Percentiles rank a stretch among this genome's conserved stretches.
phyloP scores from a whole-genome alignment of 2,888 invertebrate species.

The Isoperla grammatica region DNA sequence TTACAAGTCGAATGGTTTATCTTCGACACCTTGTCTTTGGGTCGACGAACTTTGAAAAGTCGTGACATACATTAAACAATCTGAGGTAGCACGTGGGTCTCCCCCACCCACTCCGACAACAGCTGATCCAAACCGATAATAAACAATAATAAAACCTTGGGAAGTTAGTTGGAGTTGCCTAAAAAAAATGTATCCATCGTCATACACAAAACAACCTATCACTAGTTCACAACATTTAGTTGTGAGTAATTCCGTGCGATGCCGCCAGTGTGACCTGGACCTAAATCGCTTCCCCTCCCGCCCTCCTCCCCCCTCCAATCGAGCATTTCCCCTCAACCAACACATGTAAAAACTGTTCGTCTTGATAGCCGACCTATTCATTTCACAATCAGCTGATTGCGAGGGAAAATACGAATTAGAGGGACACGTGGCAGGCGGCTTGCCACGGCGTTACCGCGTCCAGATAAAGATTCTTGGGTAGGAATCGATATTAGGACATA shows the following conservation, averaged over 20 bases:
- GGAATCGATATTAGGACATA: background rate
- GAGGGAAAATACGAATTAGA: constrained; percentile 25
- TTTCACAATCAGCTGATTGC: constrained; percentile 24
- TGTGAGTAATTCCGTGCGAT: constrained; percentile 21
- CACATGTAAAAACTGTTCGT: constrained; percentile 27
- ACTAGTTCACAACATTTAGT: constrained; percentile 13
- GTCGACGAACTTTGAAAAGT: constrained; percentile 6
- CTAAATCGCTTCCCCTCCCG: constrained; percentile 7
- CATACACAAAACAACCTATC: background rate
- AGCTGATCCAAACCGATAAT: constrained; percentile 11
- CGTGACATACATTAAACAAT: constrained; percentile 9
- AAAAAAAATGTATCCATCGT: background rate
- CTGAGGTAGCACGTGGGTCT: constrained; percentile 3
- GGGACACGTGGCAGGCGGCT: constrained; percentile 24
- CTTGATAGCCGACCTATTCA: constrained; percentile 22
- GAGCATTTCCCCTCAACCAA: background rate
- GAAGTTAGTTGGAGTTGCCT: background rate
- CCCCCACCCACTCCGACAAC: constrained; percentile 2
- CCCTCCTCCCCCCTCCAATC: too few relatives aligned
- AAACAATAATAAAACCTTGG: constrained; percentile 12
- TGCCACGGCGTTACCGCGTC: background rate
- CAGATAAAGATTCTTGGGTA: background rate
- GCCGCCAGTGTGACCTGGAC: constrained; percentile 17
- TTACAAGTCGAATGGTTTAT: too few relatives aligned
- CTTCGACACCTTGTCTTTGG: background rate